Base-by-base conservation (phyloP, 2,888 invertebrate genomes). In the Ptilodon capucinus region DNA sequence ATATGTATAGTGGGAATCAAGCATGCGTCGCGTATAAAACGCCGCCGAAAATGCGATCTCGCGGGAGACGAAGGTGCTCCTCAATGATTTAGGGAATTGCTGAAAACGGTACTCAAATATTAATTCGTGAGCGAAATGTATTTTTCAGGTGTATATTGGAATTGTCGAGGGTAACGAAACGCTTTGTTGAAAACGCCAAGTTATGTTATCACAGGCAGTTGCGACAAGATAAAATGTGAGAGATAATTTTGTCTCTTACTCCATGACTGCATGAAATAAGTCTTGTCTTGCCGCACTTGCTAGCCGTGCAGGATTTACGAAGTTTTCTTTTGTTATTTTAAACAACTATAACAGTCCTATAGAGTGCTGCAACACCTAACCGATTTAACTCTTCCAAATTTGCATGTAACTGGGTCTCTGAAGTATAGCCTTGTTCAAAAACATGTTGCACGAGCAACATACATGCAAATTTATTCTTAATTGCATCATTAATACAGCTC, bases 1-100 rank as follows among this genome's bases (percentile, higher is more conserved):
- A 90, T 90, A 90, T 90, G 90, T 90, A 90, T 88, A 86, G 81
- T 81, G 75, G 72, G 85, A 89, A 90, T 87, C 88, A 88, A 85
- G 90, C 90, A 88, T 88, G 89, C 90, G 86, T 87, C 85, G 81
- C 82, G 87, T 84, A 86, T 87, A 89, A 88, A 89, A 84, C 83
- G 84, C 78, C 77, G 74, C 86, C 89, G 83, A 89, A 90, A 89
- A 88, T 89, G 82, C 81, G 86, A 85, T 86, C 87, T 86, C 87
- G 74, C 72, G 79, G 79, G 84, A 86, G 81, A 76, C 71, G 74
- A 71, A 76, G 77, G 73, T 71, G 69, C 69, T 71, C 64, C 57
- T 56, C 71, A 58, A 47, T 28, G 67, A 64, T 57, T 48, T 69
- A 74, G 47, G 23, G 44, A 43, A 42, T 38, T 32, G 38, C 76